Evolutionary conservation across 2,888 invertebrate genomes (phyloP).

Genomic region (Cabera pusaria): DNA sequence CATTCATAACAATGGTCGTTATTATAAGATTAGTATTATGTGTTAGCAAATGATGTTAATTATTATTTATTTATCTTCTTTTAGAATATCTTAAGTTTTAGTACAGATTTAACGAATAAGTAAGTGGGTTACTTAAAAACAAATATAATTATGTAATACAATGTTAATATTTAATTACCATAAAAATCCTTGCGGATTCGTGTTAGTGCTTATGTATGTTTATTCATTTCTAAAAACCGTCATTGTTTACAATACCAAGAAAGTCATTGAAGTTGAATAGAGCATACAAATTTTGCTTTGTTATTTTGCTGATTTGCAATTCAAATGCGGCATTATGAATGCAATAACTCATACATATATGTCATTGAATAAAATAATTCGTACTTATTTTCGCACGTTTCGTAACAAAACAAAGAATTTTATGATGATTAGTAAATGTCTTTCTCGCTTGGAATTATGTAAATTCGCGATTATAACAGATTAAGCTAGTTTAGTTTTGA

Average conservation of each 20-base stretch:
- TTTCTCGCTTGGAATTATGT: too few relatives aligned
- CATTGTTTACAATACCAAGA: constrained; percentile 10
- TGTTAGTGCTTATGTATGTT: too few relatives aligned
- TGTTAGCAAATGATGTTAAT: constrained; percentile 8
- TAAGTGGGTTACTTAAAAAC: too few relatives aligned
- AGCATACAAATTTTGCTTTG: constrained; percentile 6
- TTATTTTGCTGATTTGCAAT: constrained; percentile 22
- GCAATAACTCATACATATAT: constrained; percentile 18
- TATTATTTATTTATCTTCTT: too few relatives aligned
- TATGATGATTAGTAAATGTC: too few relatives aligned
- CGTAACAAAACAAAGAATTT: constrained; percentile 11
- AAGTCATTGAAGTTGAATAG: constrained; percentile 13
- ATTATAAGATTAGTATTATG: constrained; percentile 14
- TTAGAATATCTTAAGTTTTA: too few relatives aligned
- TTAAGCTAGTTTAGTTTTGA: too few relatives aligned
- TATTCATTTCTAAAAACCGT: constrained; percentile 9
- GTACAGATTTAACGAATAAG: too few relatives aligned
- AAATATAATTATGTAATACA: too few relatives aligned
- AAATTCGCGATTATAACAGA: too few relatives aligned
- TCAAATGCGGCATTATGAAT: constrained; percentile 21
- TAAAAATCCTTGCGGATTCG: too few relatives aligned
- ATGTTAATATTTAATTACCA: too few relatives aligned
- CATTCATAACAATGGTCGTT: constrained; percentile 30
- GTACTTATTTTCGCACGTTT: constrained; percentile 9
- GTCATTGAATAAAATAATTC: constrained; percentile 22